Base-by-base conservation (phyloP, 2,888 invertebrate species). In the Nudaria mundana region DNA sequence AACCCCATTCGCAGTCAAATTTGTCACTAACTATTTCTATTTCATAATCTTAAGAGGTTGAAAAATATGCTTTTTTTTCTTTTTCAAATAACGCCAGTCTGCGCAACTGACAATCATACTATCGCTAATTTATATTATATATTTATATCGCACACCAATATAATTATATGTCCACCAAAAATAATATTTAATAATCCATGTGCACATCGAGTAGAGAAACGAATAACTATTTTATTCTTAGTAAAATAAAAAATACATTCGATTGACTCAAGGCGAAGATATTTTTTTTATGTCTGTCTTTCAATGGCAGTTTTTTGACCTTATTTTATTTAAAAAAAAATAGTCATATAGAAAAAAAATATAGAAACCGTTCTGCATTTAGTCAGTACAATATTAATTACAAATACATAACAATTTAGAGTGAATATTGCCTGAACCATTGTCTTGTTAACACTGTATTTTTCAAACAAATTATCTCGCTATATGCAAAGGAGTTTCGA, bases 1-100 rank as follows among this genome's bases (percentile, higher is more conserved):
- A n/a, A n/a, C n/a, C 33, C 25, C 36, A 31, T 31, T 7, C 37
- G 42, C 32, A 33, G 42, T 20, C 37, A 32, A 16, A 40, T 36
- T 36, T 15, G 8, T 22, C 30, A 45, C 42, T 16, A 36, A 45
- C 71, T 74, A 75, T 66, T 62, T 58, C 71, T 76, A 75, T 65
- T n/a, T n/a, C n/a, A 49, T 59, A 56, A 51, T 57, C 59, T 64
- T 69, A n/a, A 68, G 31, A 71, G 66, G 70, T 69, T 64, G 71
- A 64, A 63, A 63, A 61, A 60, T 66, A 67, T 61, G 43, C 66
- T 72, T 72, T 63, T 52, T 41, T 40, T 38, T 53, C n/a, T n/a
- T n/a, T n/a, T n/a, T n/a, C n/a, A n/a, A n/a, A n/a, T n/a, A n/a
- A n/a, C n/a, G n/a, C n/a, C n/a, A n/a, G n/a, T n/a, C n/a, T n/a